Evolutionary conservation across 2,113 vertebrate genomes (phyloP).

Genomic region (Abramis brama): DNA sequence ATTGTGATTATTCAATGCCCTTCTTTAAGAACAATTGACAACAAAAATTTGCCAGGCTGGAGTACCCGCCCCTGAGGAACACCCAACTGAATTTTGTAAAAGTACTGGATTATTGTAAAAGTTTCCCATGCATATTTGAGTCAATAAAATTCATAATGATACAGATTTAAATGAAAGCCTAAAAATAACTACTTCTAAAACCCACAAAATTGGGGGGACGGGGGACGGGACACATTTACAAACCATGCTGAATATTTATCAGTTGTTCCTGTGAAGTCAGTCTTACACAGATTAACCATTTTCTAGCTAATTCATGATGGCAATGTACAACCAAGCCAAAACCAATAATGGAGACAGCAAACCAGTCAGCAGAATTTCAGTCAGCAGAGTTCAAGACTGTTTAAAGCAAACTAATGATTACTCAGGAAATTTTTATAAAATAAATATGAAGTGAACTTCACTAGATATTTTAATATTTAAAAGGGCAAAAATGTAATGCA

Average conservation of each 20-base stretch:
- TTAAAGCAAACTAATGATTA: neutral
- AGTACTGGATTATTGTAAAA: neutral
- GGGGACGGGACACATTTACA: neutral
- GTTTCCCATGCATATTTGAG: neutral
- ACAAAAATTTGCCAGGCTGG: neutral
- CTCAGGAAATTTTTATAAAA: neutral
- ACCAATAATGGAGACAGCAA: neutral
- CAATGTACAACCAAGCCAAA: neutral
- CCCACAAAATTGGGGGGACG: too few relatives aligned
- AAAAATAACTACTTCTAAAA: neutral
- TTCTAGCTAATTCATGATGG: neutral
- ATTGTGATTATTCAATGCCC: neutral
- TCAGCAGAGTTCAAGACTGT: neutral
- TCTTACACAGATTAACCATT: neutral
- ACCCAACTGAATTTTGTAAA: too few relatives aligned
- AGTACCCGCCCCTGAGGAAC: neutral
- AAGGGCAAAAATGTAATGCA: neutral
- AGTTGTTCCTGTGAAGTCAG: neutral
- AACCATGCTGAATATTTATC: constrained; percentile 6
- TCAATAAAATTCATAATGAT: neutral
- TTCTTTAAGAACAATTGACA: neutral
- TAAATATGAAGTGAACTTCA: neutral
- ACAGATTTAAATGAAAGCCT: neutral
- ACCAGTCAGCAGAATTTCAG: neutral
- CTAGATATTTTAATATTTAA: too few relatives aligned